Percentiles rank a stretch among this genome's conserved stretches.
These are phyloP conservation scores for Crocodylus rhombifer DNA, from an alignment of 2,797 vertebrate genomes.

Conservation along the genomic window DNA sequence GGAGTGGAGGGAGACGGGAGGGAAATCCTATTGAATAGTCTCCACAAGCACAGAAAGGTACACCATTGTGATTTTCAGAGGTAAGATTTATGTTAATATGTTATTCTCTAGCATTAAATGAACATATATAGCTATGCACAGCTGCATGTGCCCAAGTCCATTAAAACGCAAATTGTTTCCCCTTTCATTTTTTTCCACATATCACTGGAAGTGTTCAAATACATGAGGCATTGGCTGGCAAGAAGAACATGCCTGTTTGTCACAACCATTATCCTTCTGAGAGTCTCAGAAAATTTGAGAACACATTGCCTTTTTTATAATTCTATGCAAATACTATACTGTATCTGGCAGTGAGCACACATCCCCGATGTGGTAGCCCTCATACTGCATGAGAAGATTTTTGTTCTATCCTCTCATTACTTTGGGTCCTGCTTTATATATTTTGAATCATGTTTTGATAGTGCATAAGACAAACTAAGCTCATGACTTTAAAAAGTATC, in stretches of 20 bases:
- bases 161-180: slow-evolving; percentile 6
- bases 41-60: not conserved
- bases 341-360: fast-evolving
- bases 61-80: not conserved
- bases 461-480: slow-evolving; percentile 19
- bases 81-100: not conserved
- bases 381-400: not conserved
- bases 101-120: not conserved
- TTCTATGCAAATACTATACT: not conserved
- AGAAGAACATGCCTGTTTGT: not conserved
- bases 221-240: not conserved
- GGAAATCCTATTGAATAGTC: no score
- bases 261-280: fast-evolving
- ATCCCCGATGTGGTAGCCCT: not conserved
- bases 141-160: not conserved
- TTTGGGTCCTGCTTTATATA: slow-evolving; percentile 4
- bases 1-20: not conserved
- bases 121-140: not conserved
- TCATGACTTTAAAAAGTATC: slow-evolving; percentile 44
- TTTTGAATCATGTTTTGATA: not conserved
- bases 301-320: not conserved
- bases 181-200: not conserved
- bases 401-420: not conserved
- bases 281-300: not conserved
- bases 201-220: not conserved